These are phyloP conservation scores for Tillus elongatus DNA, from an alignment of 2,888 invertebrate genomes.

Conservation along the genomic window DNA sequence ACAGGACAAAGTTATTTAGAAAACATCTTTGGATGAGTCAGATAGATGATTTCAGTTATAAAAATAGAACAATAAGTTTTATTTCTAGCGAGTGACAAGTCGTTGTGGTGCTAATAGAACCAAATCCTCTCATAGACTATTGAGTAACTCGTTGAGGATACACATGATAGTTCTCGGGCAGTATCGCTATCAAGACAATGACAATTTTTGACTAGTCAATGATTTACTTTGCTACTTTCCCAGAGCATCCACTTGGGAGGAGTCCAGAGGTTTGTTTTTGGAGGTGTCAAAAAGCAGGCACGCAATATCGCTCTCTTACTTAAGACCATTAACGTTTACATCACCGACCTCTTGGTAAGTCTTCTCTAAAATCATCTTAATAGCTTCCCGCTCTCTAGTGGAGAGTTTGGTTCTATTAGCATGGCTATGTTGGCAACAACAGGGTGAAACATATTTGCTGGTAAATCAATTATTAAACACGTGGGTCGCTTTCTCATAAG, in stretches of 20 bases:
- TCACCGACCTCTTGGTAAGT: constrained; percentile 48
- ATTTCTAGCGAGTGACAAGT: constrained; percentile 5
- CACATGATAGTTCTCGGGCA: constrained; percentile 27
- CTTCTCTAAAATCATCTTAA: constrained; percentile 3
- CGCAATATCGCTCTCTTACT: constrained; percentile 42
- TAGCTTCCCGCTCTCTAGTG: constrained; percentile 4
- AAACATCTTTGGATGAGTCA: too few relatives aligned
- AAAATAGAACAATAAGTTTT: too few relatives aligned
- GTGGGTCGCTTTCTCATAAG: too few relatives aligned
- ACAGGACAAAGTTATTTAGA: too few relatives aligned
- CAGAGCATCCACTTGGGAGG: constrained; percentile 55
- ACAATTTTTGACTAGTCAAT: too few relatives aligned
- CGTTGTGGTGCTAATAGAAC: constrained; percentile 22
- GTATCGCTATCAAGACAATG: too few relatives aligned
- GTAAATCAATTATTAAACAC: too few relatives aligned
- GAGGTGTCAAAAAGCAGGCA: constrained; percentile 46
- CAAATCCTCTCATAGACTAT: constrained; percentile 29
- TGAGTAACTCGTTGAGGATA: constrained; percentile 29
- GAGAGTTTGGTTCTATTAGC: too few relatives aligned
- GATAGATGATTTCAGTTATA: too few relatives aligned
- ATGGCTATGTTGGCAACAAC: too few relatives aligned
- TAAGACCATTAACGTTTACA: constrained; percentile 45
- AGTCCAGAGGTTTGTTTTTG: constrained; percentile 44
- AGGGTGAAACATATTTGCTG: too few relatives aligned
- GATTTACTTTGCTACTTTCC: too few relatives aligned